Evolutionary conservation across 2,888 invertebrate genomes (phyloP).

Genomic region (Yponomeuta evonymella): DNA sequence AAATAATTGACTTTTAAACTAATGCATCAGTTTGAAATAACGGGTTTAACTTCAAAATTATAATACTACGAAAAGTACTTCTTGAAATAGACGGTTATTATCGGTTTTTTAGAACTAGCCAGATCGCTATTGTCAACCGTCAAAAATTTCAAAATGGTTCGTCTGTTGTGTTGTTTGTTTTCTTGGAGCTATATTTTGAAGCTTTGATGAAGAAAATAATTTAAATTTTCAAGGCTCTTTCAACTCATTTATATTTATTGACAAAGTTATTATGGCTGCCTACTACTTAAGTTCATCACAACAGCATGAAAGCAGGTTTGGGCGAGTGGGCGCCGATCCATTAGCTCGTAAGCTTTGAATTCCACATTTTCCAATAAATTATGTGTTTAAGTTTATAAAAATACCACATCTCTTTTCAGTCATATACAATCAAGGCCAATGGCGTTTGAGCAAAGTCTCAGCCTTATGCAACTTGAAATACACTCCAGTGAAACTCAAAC

Average conservation of each 20-base stretch:
- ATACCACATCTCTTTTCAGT: constrained; percentile 34
- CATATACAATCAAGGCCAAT: constrained; percentile 59
- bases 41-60: too few species aligned
- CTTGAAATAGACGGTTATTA: too few species aligned
- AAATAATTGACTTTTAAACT: too few species aligned
- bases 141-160: background rate
- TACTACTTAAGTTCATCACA: background rate
- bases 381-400: background rate
- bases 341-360: constrained; percentile 28
- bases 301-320: background rate
- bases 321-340: constrained; percentile 29
- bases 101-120: too few species aligned
- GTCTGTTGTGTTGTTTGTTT: background rate
- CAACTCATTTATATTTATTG: background rate
- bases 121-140: background rate
- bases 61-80: too few species aligned
- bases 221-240: too few species aligned
- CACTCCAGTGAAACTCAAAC: constrained; percentile 51
- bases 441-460: constrained; percentile 57
- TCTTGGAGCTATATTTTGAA: background rate
- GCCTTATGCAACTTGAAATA: constrained; percentile 56
- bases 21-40: too few species aligned
- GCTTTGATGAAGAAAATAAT: background rate
- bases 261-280: background rate
- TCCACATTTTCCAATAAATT: background rate